Percentiles rank a stretch among this genome's conserved stretches.
These are phyloP conservation scores for Muschampia plurimacula DNA, from an alignment of 2,888 invertebrate genomes.

Conservation along the genomic window DNA sequence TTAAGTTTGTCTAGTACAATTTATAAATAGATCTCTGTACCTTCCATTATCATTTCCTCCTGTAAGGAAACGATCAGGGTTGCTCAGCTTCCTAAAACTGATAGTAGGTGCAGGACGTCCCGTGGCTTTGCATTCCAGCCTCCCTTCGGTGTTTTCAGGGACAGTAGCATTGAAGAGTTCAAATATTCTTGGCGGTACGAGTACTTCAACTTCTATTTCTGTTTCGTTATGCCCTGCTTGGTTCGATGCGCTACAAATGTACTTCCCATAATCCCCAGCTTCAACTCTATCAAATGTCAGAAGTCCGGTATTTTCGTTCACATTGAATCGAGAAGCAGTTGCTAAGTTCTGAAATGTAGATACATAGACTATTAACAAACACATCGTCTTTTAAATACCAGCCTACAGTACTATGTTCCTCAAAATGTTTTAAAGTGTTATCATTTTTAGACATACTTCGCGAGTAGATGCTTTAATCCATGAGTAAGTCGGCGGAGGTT, in stretches of 20 bases:
- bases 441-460: conserved; percentile 64
- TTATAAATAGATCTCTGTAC: conserved; percentile 48
- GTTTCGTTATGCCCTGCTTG: conserved; percentile 90
- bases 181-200: conserved; percentile 93
- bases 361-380: conserved; percentile 17
- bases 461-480: conserved; percentile 93
- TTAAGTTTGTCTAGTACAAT: too few relatives aligned
- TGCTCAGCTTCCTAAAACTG: conserved; percentile 91
- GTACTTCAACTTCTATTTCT: conserved; percentile 88
- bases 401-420: conserved; percentile 1
- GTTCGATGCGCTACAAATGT: conserved; percentile 93
- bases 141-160: conserved; percentile 86
- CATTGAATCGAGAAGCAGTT: conserved; percentile 86
- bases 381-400: conserved; percentile 14
- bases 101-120: conserved; percentile 93
- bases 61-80: conserved; percentile 86
- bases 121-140: conserved; percentile 90
- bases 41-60: conserved; percentile 88
- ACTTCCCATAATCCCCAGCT: conserved; percentile 92
- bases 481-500: conserved; percentile 92
- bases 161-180: conserved; percentile 91
- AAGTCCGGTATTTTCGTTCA: conserved; percentile 89
- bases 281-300: conserved; percentile 90
- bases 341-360: conserved; percentile 86
- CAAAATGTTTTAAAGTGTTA: conserved; percentile 26